Base-by-base conservation (phyloP, 2,797 vertebrate genomes). In the Anguilla anguilla region DNA sequence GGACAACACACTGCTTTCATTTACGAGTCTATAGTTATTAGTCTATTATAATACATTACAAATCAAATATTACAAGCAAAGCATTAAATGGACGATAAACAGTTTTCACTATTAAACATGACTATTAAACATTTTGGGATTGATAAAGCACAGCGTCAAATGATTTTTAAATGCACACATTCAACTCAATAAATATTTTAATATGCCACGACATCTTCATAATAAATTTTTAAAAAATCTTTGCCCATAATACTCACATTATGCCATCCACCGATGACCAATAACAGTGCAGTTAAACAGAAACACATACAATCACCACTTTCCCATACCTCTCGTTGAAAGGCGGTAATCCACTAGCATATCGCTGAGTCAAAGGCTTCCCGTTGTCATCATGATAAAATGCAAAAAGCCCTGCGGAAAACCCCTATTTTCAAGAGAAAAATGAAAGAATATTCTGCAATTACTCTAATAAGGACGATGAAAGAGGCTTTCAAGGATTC, bases 331-430 rank as follows among this genome's bases (percentile, higher is more conserved):
- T 99, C 92, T 98, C 97, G 88, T 99, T 99, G 93, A 98, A 99
- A 85, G 95, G 94, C 0, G 98, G 98, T 59, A 99, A 96, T 83
- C 98, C 98, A 88, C 97, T 97, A 87, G 96, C 95, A 46, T 97
- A 97, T 93, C 98, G 97, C 85, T 96, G 94, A 1, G 98, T 99
- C 92, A 99, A 93, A 89, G 98, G 98, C 89, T 96, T 97, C 74
- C 98, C 98, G 64, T 98, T 95, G 79, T 98, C 96, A 87, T 99
- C 97, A 43, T 96, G 98, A 93, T 98, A 99, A 94, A 99, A 99
- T 1, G 98, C 98, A 93, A 99, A 99, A 0, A 99, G 95, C 6
- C 98, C 98, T 0, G 98, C 98, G 10, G 98, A 99, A 92, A 99
- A 99, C 1, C 98, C 98, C 98, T 99, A 88, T 28, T 25, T 89